A percentile compares a stretch with the other conserved stretches of the same genome.
These are phyloP conservation scores for Nylanderia fulva DNA, from an alignment of 1,140 invertebrate species.

Conservation along the genomic window DNA sequence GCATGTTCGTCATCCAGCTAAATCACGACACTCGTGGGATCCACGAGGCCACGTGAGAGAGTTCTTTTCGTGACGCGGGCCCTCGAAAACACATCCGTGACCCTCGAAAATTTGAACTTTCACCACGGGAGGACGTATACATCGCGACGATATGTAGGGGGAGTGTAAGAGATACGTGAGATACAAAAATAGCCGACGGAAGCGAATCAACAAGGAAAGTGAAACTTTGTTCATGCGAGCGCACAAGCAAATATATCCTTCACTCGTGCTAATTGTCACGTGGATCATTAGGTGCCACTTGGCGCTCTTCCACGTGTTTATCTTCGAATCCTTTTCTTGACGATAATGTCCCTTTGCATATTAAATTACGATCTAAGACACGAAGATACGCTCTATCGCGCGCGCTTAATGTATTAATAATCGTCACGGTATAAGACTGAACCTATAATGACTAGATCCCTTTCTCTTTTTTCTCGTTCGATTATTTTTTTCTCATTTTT, in stretches of 20 bases:
- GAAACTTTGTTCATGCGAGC: constrained; percentile 77
- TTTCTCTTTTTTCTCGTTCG: background rate
- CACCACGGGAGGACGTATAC: constrained; percentile 59
- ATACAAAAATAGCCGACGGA: constrained; percentile 73
- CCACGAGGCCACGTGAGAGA: constrained; percentile 20
- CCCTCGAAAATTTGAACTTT: constrained; percentile 76
- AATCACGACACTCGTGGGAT: constrained; percentile 3
- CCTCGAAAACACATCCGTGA: constrained; percentile 21
- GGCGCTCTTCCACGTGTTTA: background rate
- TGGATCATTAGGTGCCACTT: constrained; percentile 52
- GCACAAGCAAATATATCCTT: background rate
- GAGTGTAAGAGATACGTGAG: constrained; percentile 47
- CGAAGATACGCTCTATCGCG: background rate
- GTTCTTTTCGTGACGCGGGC: constrained; percentile 32
- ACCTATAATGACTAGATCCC: background rate
- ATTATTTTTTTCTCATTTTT: background rate
- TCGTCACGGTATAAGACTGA: background rate
- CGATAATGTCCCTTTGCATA: background rate
- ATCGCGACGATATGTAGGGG: constrained; percentile 30
- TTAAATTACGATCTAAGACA: background rate
- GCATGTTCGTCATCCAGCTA: background rate
- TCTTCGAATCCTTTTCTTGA: background rate
- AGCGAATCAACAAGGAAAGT: constrained; percentile 79
- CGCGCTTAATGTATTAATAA: background rate
- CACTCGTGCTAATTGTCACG: constrained; percentile 62